Evolutionary conservation across 2,888 invertebrate species (phyloP), one percentile per base, ranked within the genome.

Genomic region (Rhagonycha lutea): DNA sequence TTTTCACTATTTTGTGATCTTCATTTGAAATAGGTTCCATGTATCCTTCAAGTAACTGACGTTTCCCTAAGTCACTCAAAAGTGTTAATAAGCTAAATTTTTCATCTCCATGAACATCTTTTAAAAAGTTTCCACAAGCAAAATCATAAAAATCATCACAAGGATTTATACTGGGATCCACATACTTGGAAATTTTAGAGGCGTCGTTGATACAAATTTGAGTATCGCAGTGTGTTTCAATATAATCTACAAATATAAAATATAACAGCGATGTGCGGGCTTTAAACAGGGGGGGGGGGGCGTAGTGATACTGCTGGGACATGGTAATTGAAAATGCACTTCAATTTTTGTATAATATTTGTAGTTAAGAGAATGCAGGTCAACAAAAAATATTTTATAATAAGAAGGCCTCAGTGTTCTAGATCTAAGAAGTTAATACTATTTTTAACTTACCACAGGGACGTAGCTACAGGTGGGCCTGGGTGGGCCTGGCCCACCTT

Each of bases 1-100:
- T 74, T 68, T 76, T 69, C n/a, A 83, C 77, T 65, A 79, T 78
- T 69, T 75, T 75, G 69, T 79, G 74, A 73, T 83, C 82, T 70
- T 69, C 47, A 2, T 68, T 14, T 11, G 72, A 72, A 8, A 74
- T 68, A 10, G 77, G 72, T 70, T 80, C 80, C 69, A 80, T 81
- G 60, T 77, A 77, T 11, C 24, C 23, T 29, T 77, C 73, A n/a
- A 74, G 18, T 14, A 74, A 4, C 26, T 70, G 61, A 7, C 68
- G 62, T 60, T 61, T 70, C 3, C 9, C 60, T 67, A 71, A n/a
- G 9, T 14, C 70, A 3, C 18, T 11, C 5, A 74, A 26, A 24
- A 14, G 62, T 9, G 29, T 24, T 3, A 26, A 10, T n/a, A 72
- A 69, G 14, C 9, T 32, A 7, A 74, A 47, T 0, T 67, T 71